Base-by-base conservation (phyloP, 2,888 invertebrate species). In the Eupeodes luniger region DNA sequence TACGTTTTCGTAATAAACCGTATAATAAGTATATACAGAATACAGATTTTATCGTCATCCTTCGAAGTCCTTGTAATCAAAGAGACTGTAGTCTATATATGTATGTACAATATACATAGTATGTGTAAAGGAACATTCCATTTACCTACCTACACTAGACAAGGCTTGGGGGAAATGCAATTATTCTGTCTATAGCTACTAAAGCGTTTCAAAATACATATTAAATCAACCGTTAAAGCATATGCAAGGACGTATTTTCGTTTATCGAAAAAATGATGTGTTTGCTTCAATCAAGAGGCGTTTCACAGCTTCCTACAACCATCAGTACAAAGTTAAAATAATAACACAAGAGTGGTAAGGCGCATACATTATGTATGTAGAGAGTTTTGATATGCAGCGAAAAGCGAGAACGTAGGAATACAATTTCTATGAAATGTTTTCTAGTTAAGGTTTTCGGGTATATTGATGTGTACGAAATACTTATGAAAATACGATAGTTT, bases 171-270 rank as follows among this genome's bases (percentile, higher is more conserved):
- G 80, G 44, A 76, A 88, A 88, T 85, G 85, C 77, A 88, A 88
- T 88, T 85, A 88, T 81, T 76, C 77, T 36, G 76, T 81, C 87
- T 85, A 72, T 69, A 81, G 62, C 70, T 74, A 81, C 77, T 81
- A 81, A 88, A 88, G 85, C 87, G 67, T 85, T 81, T 53, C 80
- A 81, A 70, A 88, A 85, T 88, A 77, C 70, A 40, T 74, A 85
- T 88, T 85, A 77, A 88, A 88, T 85, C 85, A 85, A 77, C 80
- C 72, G 80, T 81, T 78, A 81, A 87, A 88, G 74, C 81, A 88
- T 81, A 87, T 78, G 81, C 85, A 87, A 76, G 86, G 80, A 55
- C 66, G 79, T 76, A 75, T 83, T 83, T 79, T 75, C 44, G 69
- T 79, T 64, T 64, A 79, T 75, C 69, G 75, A 83, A 79, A 86